These are phyloP conservation scores for Passer domesticus DNA, from an alignment of 2,113 vertebrate genomes.

Conservation along the genomic window DNA sequence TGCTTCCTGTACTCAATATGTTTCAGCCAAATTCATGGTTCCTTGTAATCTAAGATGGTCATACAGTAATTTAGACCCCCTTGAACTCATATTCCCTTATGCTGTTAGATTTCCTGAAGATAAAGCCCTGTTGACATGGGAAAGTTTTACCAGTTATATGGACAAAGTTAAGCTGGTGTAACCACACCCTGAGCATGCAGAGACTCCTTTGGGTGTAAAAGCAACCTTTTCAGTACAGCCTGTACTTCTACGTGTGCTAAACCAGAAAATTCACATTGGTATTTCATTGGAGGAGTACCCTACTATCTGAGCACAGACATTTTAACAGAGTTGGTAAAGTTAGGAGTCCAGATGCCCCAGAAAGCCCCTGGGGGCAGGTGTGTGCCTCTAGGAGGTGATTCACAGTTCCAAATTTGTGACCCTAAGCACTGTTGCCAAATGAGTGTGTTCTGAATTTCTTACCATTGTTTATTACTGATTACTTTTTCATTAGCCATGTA, in stretches of 20 bases:
- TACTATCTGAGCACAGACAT: neutral
- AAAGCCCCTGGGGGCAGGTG: neutral
- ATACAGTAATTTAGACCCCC: conserved; percentile 47
- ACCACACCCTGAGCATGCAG: neutral
- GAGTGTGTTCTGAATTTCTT: neutral
- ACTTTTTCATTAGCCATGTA: neutral
- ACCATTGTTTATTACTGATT: neutral
- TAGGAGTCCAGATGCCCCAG: neutral
- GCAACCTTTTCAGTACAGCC: neutral
- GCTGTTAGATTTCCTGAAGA: conserved; percentile 61
- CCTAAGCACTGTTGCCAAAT: neutral
- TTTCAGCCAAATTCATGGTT: conserved; percentile 48
- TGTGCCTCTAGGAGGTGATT: neutral
- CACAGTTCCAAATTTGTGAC: neutral
- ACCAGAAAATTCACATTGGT: neutral
- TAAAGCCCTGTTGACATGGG: conserved; percentile 55
- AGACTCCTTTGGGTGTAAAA: neutral
- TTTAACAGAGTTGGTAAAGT: neutral
- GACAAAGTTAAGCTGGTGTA: conserved; percentile 5
- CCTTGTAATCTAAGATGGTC: conserved; percentile 56
- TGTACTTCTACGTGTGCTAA: neutral
- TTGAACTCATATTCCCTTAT: conserved; percentile 44
- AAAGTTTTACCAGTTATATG: neutral
- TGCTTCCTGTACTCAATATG: conserved; percentile 22
- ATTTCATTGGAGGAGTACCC: neutral